Evolutionary conservation across 2,888 invertebrate genomes (phyloP), one percentile per base, ranked within the genome.

Genomic region (Cecidostiba fungosa): DNA sequence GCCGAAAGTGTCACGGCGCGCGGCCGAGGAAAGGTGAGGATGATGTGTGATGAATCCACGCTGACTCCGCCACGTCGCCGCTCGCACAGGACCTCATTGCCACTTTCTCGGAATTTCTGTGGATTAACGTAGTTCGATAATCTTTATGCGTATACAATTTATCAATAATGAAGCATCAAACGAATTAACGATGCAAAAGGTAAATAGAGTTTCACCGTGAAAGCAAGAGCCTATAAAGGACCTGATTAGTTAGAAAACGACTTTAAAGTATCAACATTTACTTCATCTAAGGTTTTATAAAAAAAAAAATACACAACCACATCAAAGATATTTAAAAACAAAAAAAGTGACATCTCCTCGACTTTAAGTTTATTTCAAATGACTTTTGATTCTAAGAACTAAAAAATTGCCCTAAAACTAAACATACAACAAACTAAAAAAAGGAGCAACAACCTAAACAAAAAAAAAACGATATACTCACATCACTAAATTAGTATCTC

Each of bases 51-150:
- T 72, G 39, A 72, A 39, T 23, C 66, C 26, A 32, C 79, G 76
- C n/a, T 81, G 69, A 82, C 70, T 77, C 72, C 77, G 66, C 77
- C 73, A 80, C 74, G 81, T 39, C 50, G 29, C 76, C 36, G 72
- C 54, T 82, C 77, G 72, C 32, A 62, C 50, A 43, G 84, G 81
- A 85, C 84, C 78, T 82, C 84, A 84, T 85, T 83, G 83, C 85
- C 87, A 82, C 84, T 59, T 82, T 85, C 43, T 81, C 69, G 83
- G 85, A 85, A 87, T 87, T 87, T 85, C 87, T 87, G 74, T 32
- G 36, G 36, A 66, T 23, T 8, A 59, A 23, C 10, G 10, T 59
- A 59, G 23, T 59, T 23, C 10, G 23, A 23, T n/a, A 23, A 23
- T n/a, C 54, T 54, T 19, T 1, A 6, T 47, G 10, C 47, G 5